These are phyloP conservation scores for Pandion haliaetus DNA, from an alignment of 2,113 vertebrate species.

Conservation along the genomic window DNA sequence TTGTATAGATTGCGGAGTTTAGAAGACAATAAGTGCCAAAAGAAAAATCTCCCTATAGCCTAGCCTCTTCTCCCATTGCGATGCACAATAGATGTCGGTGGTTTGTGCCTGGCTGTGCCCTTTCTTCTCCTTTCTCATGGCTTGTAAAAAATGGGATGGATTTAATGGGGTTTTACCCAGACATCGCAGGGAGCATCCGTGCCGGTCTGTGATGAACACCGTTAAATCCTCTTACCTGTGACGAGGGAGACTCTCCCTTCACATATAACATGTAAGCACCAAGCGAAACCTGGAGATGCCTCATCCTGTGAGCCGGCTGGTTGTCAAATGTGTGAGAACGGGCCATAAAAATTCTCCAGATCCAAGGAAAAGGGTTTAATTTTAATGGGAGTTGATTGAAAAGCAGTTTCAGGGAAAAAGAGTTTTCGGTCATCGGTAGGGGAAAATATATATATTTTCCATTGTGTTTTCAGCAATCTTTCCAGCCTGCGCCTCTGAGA, in stretches of 20 bases:
- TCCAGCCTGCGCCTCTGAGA: background rate
- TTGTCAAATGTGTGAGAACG: rapidly evolving
- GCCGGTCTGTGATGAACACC: background rate
- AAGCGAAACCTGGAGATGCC: background rate
- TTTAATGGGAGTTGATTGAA: background rate
- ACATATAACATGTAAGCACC: background rate
- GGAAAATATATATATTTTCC: background rate
- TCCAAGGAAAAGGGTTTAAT: background rate
- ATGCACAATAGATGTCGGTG: background rate
- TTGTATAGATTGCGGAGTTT: slow-evolving; percentile 53
- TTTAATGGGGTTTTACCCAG: slow-evolving; percentile 20
- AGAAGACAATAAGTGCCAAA: slow-evolving; percentile 45
- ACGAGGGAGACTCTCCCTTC: background rate
- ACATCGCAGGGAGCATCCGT: background rate
- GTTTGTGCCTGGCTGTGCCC: background rate
- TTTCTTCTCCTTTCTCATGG: background rate
- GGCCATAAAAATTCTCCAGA: background rate
- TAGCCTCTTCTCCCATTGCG: background rate
- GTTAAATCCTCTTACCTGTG: background rate
- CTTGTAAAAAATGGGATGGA: background rate
- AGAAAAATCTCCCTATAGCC: background rate
- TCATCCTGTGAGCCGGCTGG: background rate
- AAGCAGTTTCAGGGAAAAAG: background rate
- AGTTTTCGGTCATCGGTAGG: background rate
- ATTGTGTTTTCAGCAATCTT: background rate